Evolutionary conservation across 2,113 vertebrate genomes (phyloP).

Genomic region (Mustela nigripes): DNA sequence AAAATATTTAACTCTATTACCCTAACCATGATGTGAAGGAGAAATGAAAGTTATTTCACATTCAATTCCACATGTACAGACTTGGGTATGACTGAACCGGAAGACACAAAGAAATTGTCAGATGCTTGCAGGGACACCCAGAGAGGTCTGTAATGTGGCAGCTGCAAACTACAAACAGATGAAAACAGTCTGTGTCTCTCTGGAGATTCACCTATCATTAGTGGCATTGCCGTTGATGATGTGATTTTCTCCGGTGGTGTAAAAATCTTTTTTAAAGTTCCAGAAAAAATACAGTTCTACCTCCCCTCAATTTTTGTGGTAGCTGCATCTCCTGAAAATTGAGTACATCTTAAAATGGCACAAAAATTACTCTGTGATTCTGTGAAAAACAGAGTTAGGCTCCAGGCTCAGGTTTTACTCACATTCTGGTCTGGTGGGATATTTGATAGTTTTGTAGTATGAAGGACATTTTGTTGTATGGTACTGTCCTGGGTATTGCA

Average conservation of each 20-base stretch:
- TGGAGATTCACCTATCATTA: neutral
- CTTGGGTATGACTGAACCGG: neutral
- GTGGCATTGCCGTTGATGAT: neutral
- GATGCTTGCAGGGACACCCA: neutral
- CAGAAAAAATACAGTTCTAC: neutral
- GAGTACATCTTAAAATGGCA: neutral
- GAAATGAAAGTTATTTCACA: neutral
- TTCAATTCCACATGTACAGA: neutral
- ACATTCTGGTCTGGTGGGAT: neutral
- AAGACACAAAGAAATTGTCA: neutral
- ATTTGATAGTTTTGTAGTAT: neutral
- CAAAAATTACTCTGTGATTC: neutral
- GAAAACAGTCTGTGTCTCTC: neutral
- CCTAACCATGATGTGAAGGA: neutral
- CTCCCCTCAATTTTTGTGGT: neutral
- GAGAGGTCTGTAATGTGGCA: neutral
- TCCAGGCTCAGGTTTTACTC: neutral
- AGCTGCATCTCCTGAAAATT: slow-evolving; percentile 12
- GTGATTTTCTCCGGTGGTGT: neutral
- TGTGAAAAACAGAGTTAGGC: neutral
- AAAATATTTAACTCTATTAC: neutral
- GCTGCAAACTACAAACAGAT: no score
- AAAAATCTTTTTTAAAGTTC: neutral
- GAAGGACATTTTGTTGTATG: neutral
- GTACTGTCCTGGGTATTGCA: neutral